phyloP scores from a whole-genome alignment of 2,888 invertebrate species.

The Pimpla rufipes region DNA sequence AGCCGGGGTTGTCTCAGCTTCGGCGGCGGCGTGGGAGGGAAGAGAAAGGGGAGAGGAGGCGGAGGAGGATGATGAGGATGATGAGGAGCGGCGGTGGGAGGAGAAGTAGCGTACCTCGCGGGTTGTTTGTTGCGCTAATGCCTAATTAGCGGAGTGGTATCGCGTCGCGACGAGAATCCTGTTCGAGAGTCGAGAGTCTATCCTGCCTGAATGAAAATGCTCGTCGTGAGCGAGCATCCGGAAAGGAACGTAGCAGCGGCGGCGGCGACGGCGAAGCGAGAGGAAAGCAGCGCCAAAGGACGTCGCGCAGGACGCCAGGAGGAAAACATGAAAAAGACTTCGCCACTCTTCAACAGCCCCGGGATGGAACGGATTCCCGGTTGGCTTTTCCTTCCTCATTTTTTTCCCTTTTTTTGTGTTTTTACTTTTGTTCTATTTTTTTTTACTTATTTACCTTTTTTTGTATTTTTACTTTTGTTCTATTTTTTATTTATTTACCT shows the following conservation, averaged over 20 bases:
- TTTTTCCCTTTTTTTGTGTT: too few relatives aligned
- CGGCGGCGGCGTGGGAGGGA: neutral
- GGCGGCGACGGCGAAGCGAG: neutral
- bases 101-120: conserved; percentile 71
- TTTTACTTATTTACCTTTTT: too few relatives aligned
- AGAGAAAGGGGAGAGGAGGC: neutral
- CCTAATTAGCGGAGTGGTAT: conserved; percentile 84
- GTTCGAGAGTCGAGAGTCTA: conserved; percentile 34
- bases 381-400: conserved; percentile 8
- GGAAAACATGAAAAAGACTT: conserved; percentile 27
- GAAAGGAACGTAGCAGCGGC: neutral
- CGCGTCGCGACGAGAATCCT: conserved; percentile 78
- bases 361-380: conserved; percentile 6
- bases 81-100: neutral
- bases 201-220: conserved; percentile 35
- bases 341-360: conserved; percentile 7
- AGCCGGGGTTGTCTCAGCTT: conserved; percentile 34
- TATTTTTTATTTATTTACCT: neutral
- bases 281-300: conserved; percentile 9
- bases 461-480: too few relatives aligned
- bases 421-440: too few relatives aligned
- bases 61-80: too few relatives aligned
- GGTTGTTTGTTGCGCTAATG: conserved; percentile 84
- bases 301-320: neutral
- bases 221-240: conserved; percentile 17